Evolutionary conservation across 2,113 vertebrate genomes (phyloP), one percentile per base, ranked within the genome.

Genomic region (Aptenodytes patagonicus): DNA sequence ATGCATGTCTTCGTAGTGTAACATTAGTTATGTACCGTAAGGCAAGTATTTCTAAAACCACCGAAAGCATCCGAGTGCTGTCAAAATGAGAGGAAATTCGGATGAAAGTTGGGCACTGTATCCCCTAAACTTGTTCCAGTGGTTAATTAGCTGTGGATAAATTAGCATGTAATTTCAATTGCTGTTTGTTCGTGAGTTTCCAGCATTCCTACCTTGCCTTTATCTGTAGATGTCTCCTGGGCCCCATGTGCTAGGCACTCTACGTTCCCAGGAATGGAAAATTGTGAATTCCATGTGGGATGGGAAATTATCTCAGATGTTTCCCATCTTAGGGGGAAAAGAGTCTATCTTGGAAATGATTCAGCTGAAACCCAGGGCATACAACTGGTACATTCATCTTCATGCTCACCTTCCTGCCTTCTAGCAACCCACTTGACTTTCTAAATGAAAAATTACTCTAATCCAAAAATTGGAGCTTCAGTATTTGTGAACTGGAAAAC

Each of bases 221-320:
- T 95, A 92, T 97, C 90, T 82, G 79, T 93, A 88, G 47, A 89
- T 68, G 71, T 93, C 71, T 95, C 47, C 4, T 9, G 73, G 71
- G 88, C 78, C 64, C 32, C 72, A 46, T 60, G 87, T 97, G 68
- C 93, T 92, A 95, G 86, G 83, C 61, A 78, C 83, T 89, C 46
- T 52, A 0, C 0, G 1, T 95, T 96, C 89, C 89, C 71, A 88
- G 86, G 68, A 58, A 77, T 95, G 89, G 91, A 83, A 92, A 95
- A 77, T 93, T 95, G 92, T 95, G 94, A 95, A 97, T 96, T 94
- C 49, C 36, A 61, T 38, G 75, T 95, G 94, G 90, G 95, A 90
- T 90, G 90, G 54, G 80, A 93, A 92, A 90, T 75, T 86, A 81
- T 83, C 83, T 93, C 1, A 17, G 65, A 90, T 90, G 49, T 95